phyloP scores from a whole-genome alignment of 1,140 invertebrate genomes.

The Gyrodactylus bullatarudis region DNA sequence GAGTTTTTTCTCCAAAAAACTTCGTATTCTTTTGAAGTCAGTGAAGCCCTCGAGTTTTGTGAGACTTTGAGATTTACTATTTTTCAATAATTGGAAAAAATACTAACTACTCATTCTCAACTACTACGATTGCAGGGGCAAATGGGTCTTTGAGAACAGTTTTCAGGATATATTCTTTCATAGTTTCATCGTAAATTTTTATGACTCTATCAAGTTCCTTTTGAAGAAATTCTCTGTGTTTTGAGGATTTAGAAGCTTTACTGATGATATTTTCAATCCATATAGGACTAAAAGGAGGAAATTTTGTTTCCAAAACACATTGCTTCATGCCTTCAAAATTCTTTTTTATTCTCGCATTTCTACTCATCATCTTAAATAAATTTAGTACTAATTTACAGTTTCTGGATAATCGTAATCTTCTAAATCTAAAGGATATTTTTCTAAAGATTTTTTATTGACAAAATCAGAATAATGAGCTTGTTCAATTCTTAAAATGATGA shows the following conservation, averaged over 20 bases:
- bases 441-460: too few species aligned
- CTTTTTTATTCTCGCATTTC: neutral
- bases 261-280: neutral
- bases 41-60: neutral
- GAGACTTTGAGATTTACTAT: too few species aligned
- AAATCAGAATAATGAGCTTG: too few species aligned
- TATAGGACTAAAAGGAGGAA: neutral
- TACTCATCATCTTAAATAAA: neutral
- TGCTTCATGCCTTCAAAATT: neutral
- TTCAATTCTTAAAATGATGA: too few species aligned
- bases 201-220: neutral
- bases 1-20: neutral
- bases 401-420: too few species aligned
- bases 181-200: neutral
- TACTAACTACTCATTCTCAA: too few species aligned
- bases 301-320: neutral
- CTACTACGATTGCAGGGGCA: too few species aligned
- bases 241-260: neutral
- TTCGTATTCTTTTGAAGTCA: neutral
- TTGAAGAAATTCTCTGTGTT: neutral
- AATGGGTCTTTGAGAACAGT: neutral
- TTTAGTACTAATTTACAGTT: too few species aligned
- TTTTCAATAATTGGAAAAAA: too few species aligned
- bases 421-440: too few species aligned
- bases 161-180: neutral